Evolutionary conservation across 2,797 vertebrate species (phyloP), one percentile per base, ranked within the genome.

Genomic region (Pseudochromis fuscus): DNA sequence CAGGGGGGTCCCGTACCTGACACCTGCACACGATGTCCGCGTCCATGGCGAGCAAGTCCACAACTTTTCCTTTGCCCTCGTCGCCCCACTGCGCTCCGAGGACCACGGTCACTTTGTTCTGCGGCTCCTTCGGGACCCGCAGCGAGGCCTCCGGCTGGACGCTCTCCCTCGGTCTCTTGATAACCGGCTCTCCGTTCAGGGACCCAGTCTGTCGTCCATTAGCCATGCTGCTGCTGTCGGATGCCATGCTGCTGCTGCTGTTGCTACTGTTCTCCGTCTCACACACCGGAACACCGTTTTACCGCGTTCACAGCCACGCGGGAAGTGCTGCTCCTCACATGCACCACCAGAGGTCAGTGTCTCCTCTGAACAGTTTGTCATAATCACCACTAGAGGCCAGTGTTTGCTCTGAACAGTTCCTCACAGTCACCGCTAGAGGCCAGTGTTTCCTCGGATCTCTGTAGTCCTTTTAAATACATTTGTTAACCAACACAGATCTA

Each of bases 51-150:
- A 95, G 89, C 78, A 95, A 75, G 84, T 95, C 95, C 69, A 95
- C 95, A 81, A 95, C 94, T 86, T 95, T 95, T 7, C 95, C 95
- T 45, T 95, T 95, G 10, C 95, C 95, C 67, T 95, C 95, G 86
- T 95, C 95, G 10, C 95, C 95, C 95, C 95, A 95, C 67, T 95
- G 95, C 7, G 95, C 95, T 1, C 94, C 95, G 18, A 95, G 91
- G n/a, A 95, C 95, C 0, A 96, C 95, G 21, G 94, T 95, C 86
- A 95, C 93, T 91, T 93, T 93, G 87, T 95, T 95, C 49, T 85
- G 90, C 0, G 93, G 93, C 69, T 94, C 94, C 62, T 83, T 84
- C 40, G 75, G 82, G 1, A 37, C 25, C 3, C 87, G 87, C 16
- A 91, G 85, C 7, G 66, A 44, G 0, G 33, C 16, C 1, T 86